These are phyloP conservation scores for Pteronotus mesoamericanus DNA, from an alignment of 2,797 vertebrate species.

Conservation along the genomic window DNA sequence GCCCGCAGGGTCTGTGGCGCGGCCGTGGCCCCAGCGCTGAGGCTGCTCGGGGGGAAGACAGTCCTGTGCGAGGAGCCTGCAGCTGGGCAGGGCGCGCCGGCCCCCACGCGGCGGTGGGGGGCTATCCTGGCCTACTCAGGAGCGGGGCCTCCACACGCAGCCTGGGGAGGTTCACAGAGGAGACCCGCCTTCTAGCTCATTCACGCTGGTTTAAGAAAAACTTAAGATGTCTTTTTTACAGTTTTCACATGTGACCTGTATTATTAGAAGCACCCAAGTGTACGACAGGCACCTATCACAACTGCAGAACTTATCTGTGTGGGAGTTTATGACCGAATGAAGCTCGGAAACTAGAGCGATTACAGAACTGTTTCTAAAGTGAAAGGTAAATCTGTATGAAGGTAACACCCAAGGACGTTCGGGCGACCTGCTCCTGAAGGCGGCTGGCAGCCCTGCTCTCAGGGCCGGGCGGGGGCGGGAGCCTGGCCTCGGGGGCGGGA, in stretches of 20 bases:
- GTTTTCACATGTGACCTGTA: neutral
- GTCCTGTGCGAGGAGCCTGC: fast-evolving
- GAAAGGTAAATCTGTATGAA: neutral
- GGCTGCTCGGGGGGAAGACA: neutral
- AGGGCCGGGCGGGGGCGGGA: too few relatives aligned
- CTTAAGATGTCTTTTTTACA: neutral
- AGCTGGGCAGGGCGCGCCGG: fast-evolving
- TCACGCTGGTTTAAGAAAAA: neutral
- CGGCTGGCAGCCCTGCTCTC: neutral
- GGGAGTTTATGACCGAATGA: too few relatives aligned
- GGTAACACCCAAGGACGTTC: neutral
- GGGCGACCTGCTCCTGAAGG: neutral
- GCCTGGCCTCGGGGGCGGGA: too few relatives aligned
- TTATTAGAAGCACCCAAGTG: too few relatives aligned
- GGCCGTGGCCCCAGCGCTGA: neutral
- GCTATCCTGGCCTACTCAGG: neutral
- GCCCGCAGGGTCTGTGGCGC: too few relatives aligned
- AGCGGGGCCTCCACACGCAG: too few relatives aligned
- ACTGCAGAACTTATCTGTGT: neutral
- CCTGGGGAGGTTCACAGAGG: neutral
- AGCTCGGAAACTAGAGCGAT: neutral
- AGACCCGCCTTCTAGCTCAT: neutral
- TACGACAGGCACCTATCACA: neutral
- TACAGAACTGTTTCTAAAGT: neutral
- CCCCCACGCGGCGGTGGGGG: fast-evolving